Base-by-base conservation (phyloP, 2,888 invertebrate genomes). In the Trichogramma evanescens region DNA sequence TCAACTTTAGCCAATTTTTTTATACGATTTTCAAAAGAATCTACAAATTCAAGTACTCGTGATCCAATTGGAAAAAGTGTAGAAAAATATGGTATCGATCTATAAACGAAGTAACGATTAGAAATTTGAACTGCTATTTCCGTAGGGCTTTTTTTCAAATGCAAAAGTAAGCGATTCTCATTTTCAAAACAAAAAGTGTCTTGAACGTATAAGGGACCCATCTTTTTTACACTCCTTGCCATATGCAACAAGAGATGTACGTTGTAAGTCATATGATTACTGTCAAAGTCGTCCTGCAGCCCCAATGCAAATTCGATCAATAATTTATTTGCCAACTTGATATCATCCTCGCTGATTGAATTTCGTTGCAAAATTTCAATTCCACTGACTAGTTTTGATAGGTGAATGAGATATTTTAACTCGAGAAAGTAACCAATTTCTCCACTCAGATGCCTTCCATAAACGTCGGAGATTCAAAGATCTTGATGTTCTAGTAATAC, bases 391-490 rank as follows among this genome's bases (percentile, higher is more conserved):
- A 62, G 56, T 45, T 57, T 50, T 1, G 59, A 54, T 6, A 64
- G 44, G 52, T 61, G 58, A 1, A 50, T 43, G 13, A 62, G 42
- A 57, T 64, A 56, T 54, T 62, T 56, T n/a, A 5, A 5, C 39
- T 13, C 53, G 38, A 64, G 50, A 38, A 5, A 55, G 43, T 10
- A 63, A 50, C 60, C 60, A 67, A 3, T 62, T 62, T 26, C 64
- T 52, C 64, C 64, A 64, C 46, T 64, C 62, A 39, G 61, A 61
- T 38, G 65, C 66, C 56, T 66, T 67, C 67, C 63, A 66, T 9
- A 44, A 44, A 38, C 45, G 46, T 7, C 61, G 38, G 4, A 9
- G 6, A 5, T 54, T 8, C 49, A 65, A 44, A 7, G 51, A 56
- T 49, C 56, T 43, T 7, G 63, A 61, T 48, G 54, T 57, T 50